Evolutionary conservation across 2,888 invertebrate species (phyloP).

Genomic region (Poecilus cupreus): DNA sequence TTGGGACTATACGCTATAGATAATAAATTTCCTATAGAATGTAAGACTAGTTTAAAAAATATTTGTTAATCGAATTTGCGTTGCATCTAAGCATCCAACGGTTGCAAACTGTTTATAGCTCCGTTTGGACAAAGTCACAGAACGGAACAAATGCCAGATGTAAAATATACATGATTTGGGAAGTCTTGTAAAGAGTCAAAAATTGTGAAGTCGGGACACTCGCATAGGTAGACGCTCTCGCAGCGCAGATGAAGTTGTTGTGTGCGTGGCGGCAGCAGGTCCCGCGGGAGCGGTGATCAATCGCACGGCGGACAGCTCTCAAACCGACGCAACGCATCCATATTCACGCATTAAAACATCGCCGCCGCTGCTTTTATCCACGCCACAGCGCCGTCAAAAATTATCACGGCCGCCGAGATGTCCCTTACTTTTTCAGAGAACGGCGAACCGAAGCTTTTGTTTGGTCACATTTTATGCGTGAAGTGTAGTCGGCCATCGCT

Average conservation of each 20-base stretch:
- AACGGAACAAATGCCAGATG: too few relatives aligned
- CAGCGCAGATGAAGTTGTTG: neutral
- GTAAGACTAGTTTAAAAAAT: too few relatives aligned
- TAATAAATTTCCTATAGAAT: too few relatives aligned
- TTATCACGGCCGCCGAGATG: slow-evolving; percentile 30
- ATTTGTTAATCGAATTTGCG: too few relatives aligned
- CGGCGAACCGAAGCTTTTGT: slow-evolving; percentile 31
- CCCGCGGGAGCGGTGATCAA: slow-evolving; percentile 64
- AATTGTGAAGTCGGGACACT: slow-evolving; percentile 28
- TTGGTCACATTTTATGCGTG: slow-evolving; percentile 59
- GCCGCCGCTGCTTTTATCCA: slow-evolving; percentile 61
- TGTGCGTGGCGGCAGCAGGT: neutral
- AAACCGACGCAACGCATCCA: slow-evolving; percentile 61
- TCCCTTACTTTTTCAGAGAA: neutral
- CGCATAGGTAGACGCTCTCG: too few relatives aligned
- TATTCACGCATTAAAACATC: slow-evolving; percentile 64
- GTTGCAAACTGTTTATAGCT: too few relatives aligned
- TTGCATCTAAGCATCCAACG: too few relatives aligned
- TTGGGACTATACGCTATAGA: too few relatives aligned
- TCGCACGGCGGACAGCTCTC: slow-evolving; percentile 62
- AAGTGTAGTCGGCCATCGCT: slow-evolving; percentile 58
- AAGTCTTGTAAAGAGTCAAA: slow-evolving; percentile 36
- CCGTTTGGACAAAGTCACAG: too few relatives aligned
- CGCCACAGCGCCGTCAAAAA: slow-evolving; percentile 56
- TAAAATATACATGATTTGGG: neutral